A percentile compares a stretch with the other conserved stretches of the same genome.
These are phyloP conservation scores for Chloroceryle aenea DNA, from an alignment of 2,113 vertebrate genomes.

Conservation along the genomic window DNA sequence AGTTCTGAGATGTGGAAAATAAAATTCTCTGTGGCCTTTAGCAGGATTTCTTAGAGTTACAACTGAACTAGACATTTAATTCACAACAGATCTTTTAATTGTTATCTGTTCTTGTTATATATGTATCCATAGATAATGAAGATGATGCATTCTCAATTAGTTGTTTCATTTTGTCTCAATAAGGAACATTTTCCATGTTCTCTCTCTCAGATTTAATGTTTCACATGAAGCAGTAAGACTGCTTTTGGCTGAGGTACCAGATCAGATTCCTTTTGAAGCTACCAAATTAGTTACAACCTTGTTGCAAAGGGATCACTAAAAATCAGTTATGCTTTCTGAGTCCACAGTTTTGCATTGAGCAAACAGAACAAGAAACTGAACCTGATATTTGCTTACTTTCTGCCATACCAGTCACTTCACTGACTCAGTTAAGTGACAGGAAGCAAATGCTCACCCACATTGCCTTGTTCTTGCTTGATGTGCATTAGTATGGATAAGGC, in stretches of 20 bases:
- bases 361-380: neutral
- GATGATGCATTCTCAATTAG: neutral
- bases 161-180: neutral
- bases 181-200: neutral
- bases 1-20: slow-evolving; percentile 62
- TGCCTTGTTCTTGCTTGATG: neutral
- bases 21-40: slow-evolving; percentile 33
- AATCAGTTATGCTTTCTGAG: neutral
- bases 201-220: neutral
- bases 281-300: neutral
- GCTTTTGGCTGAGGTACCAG: neutral
- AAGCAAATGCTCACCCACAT: neutral
- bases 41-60: neutral
- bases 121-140: neutral
- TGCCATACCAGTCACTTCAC: neutral
- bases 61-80: neutral
- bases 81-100: neutral
- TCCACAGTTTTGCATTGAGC: neutral
- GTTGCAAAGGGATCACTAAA: neutral
- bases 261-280: neutral
- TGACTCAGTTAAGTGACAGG: neutral
- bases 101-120: neutral
- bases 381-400: neutral
- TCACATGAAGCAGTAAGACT: neutral
- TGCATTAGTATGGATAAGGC: neutral